Conservation (phyloP, 2,888 invertebrate genomes). For the Lepidocyrtinus sp. region DNA sequence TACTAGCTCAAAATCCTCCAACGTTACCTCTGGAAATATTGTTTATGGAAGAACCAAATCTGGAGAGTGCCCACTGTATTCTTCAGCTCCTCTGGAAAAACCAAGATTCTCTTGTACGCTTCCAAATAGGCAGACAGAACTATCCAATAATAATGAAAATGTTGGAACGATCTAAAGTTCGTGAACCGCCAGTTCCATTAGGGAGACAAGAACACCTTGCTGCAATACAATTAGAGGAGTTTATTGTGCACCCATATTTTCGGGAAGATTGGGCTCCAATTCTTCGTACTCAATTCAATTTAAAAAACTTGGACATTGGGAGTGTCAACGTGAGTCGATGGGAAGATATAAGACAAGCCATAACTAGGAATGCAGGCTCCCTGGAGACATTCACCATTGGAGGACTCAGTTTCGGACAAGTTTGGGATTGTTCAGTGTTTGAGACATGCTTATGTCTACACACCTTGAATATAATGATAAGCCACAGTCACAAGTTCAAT, state of each 20-base stretch:
- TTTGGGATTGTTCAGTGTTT: constrained; percentile 61
- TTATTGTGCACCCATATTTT: constrained; percentile 63
- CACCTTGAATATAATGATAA: constrained; percentile 48
- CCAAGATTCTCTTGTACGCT: constrained; percentile 34
- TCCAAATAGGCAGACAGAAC: constrained; percentile 50
- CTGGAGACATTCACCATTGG: constrained; percentile 56
- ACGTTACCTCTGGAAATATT: constrained; percentile 57
- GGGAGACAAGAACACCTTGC: constrained; percentile 29
- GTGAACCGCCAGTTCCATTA: constrained; percentile 25
- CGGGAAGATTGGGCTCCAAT: constrained; percentile 64
- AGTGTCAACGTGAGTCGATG: constrained; percentile 63
- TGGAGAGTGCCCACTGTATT: constrained; percentile 49
- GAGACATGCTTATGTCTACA: constrained; percentile 49
- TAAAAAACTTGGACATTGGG: constrained; percentile 51
- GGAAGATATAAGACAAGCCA: constrained; percentile 54
- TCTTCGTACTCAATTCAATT: constrained; percentile 44
- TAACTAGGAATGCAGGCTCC: constrained; percentile 30
- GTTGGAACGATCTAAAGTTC: constrained; percentile 5
- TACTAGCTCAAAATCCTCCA: constrained; percentile 64
- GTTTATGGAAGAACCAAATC: constrained; percentile 42
- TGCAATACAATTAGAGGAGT: constrained; percentile 53
- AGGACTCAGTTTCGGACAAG: constrained; percentile 63
- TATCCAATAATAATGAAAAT: constrained; percentile 55
- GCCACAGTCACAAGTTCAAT: constrained; percentile 61
- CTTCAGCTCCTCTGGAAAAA: constrained; percentile 51